Percentiles rank a stretch among this genome's conserved stretches.
Evolutionary conservation across 2,888 invertebrate species (phyloP).

Genomic region (Protodeltote pygarga): DNA sequence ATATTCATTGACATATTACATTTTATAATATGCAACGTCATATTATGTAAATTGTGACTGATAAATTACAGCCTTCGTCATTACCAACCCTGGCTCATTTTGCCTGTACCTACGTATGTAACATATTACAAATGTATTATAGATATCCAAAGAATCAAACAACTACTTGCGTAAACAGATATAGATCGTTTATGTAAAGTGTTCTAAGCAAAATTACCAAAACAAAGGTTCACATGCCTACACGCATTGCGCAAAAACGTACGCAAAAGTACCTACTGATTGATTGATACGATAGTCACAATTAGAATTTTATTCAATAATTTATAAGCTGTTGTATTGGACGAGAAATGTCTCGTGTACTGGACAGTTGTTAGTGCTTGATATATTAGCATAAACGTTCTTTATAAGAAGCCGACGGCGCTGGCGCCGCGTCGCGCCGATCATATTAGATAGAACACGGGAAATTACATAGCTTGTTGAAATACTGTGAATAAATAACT

Average conservation of each 20-base stretch:
- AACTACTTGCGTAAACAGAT: conserved; percentile 16
- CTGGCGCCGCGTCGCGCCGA: conserved; percentile 80
- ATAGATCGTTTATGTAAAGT: conserved; percentile 18
- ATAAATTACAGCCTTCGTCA: too few relatives aligned
- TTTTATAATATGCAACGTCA: too few relatives aligned
- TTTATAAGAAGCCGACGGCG: conserved; percentile 78
- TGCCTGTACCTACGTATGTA: too few relatives aligned
- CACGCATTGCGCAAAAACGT: conserved; percentile 55
- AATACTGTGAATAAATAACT: conserved; percentile 76
- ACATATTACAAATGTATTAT: conserved; percentile 9
- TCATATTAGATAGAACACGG: conserved; percentile 77
- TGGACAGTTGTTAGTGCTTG: conserved; percentile 58
- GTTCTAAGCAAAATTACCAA: conserved; percentile 22
- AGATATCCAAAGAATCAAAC: conserved; percentile 10
- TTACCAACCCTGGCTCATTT: too few relatives aligned
- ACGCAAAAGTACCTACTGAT: conserved; percentile 60
- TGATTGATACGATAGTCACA: conserved; percentile 72
- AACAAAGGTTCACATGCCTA: conserved; percentile 39
- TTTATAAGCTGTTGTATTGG: conserved; percentile 71
- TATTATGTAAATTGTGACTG: too few relatives aligned
- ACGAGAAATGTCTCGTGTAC: conserved; percentile 60
- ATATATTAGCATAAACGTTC: conserved; percentile 80
- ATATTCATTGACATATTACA: too few relatives aligned
- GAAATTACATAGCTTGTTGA: conserved; percentile 80
- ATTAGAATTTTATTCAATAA: conserved; percentile 79